phyloP scores from a whole-genome alignment of 1,140 invertebrate species.

The Doryteuthis pealeii region DNA sequence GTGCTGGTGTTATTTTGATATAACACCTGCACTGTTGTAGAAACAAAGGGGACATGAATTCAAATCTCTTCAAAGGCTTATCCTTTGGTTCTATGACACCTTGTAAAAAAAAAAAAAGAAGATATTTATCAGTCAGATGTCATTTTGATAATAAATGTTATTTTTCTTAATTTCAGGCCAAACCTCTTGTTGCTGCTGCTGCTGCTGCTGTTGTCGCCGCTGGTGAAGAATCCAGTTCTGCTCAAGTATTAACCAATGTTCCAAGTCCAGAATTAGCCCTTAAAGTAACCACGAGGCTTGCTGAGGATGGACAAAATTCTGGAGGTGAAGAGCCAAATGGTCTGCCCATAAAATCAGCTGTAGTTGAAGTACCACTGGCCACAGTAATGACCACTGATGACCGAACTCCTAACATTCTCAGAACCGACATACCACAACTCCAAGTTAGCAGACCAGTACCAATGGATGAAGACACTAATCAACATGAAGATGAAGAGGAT shows the following conservation, averaged over 20 bases:
- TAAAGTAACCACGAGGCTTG: background rate
- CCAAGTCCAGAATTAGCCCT: background rate
- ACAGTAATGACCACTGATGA: background rate
- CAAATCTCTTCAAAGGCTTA: no score
- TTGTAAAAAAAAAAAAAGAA: no score
- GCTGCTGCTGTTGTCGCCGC: background rate
- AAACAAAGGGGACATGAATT: no score
- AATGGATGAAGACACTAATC: background rate
- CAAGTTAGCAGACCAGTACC: background rate
- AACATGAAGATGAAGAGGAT: background rate
- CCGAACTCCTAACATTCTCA: background rate
- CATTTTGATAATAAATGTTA: no score
- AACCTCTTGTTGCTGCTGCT: no score
- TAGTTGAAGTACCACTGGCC: background rate
- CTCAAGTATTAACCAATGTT: background rate
- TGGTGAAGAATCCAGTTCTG: background rate
- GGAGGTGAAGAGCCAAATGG: background rate
- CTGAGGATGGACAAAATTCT: background rate
- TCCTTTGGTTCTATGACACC: no score
- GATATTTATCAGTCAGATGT: no score
- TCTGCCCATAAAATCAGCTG: background rate
- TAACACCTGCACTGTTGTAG: no score
- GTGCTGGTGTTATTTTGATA: no score
- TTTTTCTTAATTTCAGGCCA: background rate
- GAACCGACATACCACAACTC: background rate